Evolutionary conservation across 2,113 vertebrate genomes (phyloP), one percentile per base, ranked within the genome.

Genomic region (Pteropus alecto): DNA sequence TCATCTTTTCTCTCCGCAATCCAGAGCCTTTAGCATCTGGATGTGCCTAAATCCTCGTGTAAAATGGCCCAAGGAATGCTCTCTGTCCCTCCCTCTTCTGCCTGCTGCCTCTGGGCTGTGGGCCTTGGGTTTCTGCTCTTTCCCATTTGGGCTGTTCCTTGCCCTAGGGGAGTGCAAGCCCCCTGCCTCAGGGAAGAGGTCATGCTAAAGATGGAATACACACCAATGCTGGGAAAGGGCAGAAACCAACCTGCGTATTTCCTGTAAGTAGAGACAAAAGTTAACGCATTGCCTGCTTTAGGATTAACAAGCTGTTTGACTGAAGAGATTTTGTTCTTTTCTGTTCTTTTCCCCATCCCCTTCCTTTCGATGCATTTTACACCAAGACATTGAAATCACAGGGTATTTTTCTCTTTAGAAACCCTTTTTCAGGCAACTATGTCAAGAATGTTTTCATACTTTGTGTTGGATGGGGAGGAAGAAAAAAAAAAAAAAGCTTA

Each of bases 381-480:
- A 96, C 90, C 94, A 96, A 97, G 97, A 96, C 96, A 77, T 88
- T 97, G 98, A 90, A 95, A 97, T 98, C 97, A 96, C 92, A 93
- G 95, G 96, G 95, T 97, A 97, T 97, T 98, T 97, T 98, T 91
- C 96, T 98, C 97, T 97, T 97, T 97, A 98, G 98, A 98, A 98
- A 98, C 95, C 97, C 97, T 98, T 98, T 98, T 98, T 94, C 97
- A 97, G 96, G 96, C 97, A 99, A 98, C 98, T 98, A 98, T 98
- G 98, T 98, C 97, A 98, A 98, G 98, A 98, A 98, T 98, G 98
- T 98, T 98, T 99, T 98, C 98, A 98, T 99, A 98, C 98, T 98
- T 98, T 94, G 97, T 94, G 96, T 78, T 96, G 97, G 96, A 98
- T 95, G 96, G 96, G 82, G 87, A 86, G 89, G 79, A 94, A 97